Percentiles rank a stretch among this genome's conserved stretches.
Conservation (phyloP, 2,113 vertebrate genomes). For the Sus scrofa region T2T-Sscrofa CM000826.6:47456001-47456500, state of each 20-base stretch:
- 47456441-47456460: no score
- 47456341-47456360: not conserved
- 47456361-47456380: not conserved
- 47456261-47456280: not conserved
- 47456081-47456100: not conserved
- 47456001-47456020: not conserved
- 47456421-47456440: no score
- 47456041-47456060: conserved; percentile 22
- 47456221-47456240: not conserved
- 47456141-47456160: not conserved
- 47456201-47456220: not conserved
- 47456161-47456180: conserved; percentile 13
- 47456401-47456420: no score
- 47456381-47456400: no score
- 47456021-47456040: conserved; percentile 6
- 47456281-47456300: not conserved
- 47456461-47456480: no score
- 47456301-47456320: not conserved
- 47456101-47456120: not conserved
- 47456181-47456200: not conserved
- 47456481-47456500: no score
- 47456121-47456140: not conserved
- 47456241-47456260: not conserved
- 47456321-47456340: conserved; percentile 24
- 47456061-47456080: not conserved